phyloP scores from a whole-genome alignment of 2,797 vertebrate genomes.

The Anolis apletophallus region DNA sequence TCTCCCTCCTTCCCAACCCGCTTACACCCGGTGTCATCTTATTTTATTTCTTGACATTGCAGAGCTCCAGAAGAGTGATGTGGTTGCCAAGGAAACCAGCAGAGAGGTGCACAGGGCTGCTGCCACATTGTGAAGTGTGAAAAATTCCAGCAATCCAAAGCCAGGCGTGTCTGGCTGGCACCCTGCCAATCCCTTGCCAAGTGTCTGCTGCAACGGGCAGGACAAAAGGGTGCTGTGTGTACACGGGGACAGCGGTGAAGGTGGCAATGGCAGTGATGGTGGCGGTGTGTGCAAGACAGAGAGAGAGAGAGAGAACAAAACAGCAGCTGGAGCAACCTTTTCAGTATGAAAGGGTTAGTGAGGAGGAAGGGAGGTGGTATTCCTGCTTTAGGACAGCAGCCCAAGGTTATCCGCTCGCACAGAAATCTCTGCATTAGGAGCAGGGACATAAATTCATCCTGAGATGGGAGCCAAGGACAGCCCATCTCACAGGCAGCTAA shows the following conservation, averaged over 20 bases:
- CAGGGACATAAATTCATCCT: background rate
- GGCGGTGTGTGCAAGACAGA: background rate
- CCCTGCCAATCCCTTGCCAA: background rate
- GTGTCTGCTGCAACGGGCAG: background rate
- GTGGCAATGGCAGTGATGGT: background rate
- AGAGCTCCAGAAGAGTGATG: conserved; percentile 59
- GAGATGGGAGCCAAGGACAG: background rate
- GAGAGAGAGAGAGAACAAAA: background rate
- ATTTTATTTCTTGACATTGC: conserved; percentile 61
- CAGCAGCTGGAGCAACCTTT: conserved; percentile 10
- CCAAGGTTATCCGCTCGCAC: background rate
- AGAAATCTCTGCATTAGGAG: background rate
- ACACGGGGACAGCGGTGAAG: rapidly evolving
- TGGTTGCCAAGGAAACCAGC: conserved; percentile 77
- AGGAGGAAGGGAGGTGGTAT: background rate
- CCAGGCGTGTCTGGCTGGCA: background rate
- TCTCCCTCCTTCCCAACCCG: background rate
- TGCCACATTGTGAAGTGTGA: conserved; percentile 38
- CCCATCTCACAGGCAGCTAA: background rate
- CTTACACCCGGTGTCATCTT: conserved; percentile 43
- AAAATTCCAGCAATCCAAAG: background rate
- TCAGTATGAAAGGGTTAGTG: background rate
- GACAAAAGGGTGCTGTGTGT: background rate
- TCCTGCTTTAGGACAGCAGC: rapidly evolving
- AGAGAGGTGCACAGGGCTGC: conserved; percentile 53